phyloP scores from a whole-genome alignment of 2,888 invertebrate genomes.

The Conistra vaccinii region DNA sequence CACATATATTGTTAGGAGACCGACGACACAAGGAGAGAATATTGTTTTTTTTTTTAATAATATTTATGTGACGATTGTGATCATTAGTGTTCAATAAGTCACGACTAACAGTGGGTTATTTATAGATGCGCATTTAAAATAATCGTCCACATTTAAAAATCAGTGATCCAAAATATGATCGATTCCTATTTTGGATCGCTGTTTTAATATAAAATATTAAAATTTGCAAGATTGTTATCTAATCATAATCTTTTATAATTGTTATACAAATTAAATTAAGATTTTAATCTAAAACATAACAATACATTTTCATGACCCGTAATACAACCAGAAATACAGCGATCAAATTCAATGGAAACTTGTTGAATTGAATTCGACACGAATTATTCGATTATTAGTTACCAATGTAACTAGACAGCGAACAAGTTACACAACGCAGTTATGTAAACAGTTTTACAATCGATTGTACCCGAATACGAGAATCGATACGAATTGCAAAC shows the following conservation, averaged over 20 bases:
- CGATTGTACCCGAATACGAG: conserved; percentile 34
- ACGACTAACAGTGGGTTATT: neutral
- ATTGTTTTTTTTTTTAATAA: neutral
- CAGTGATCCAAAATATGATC: too few species aligned
- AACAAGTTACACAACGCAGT: conserved; percentile 55
- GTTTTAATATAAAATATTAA: neutral
- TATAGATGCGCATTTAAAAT: neutral
- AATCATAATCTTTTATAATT: neutral
- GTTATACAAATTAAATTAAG: conserved; percentile 8
- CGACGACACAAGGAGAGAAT: too few species aligned
- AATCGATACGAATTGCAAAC: conserved; percentile 30
- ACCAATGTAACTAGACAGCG: conserved; percentile 34
- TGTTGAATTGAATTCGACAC: conserved; percentile 53
- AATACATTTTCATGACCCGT: conserved; percentile 1
- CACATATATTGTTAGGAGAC: neutral
- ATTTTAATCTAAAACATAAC: conserved; percentile 27
- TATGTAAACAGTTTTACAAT: conserved; percentile 56
- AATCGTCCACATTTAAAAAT: too few species aligned
- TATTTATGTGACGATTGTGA: neutral
- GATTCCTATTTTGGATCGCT: neutral
- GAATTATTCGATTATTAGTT: conserved; percentile 42
- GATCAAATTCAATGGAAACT: conserved; percentile 32
- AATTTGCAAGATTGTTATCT: neutral
- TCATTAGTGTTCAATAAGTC: neutral
- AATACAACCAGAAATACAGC: neutral